Percentiles rank a stretch among this genome's conserved stretches.
Conservation (phyloP, 2,113 vertebrate genomes). For the Corynorhinus townsendii region DNA sequence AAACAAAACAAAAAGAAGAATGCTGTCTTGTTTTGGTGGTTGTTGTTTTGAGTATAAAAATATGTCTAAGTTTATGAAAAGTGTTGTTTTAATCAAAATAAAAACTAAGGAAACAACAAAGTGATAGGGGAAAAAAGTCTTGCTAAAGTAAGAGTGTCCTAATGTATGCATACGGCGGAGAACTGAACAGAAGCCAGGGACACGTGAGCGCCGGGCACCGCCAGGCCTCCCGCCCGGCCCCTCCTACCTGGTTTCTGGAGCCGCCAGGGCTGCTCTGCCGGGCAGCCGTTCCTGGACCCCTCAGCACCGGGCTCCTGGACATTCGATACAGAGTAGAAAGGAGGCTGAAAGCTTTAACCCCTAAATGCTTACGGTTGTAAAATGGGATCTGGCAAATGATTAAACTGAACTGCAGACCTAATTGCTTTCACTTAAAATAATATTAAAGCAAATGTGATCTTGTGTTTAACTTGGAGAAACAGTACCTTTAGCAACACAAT, state of each 20-base stretch:
- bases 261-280: not conserved
- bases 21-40: not conserved
- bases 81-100: not conserved
- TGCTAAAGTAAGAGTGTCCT: not conserved
- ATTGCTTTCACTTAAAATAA: constrained; percentile 72
- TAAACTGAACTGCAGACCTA: constrained; percentile 34
- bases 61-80: not conserved
- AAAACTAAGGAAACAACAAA: not conserved
- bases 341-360: constrained; percentile 1
- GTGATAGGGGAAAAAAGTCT: not conserved
- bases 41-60: not conserved
- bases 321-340: not conserved
- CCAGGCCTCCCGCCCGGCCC: not conserved
- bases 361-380: constrained; percentile 24
- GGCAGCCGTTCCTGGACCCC: not conserved
- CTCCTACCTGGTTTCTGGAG: not conserved
- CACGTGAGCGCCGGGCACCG: fast-evolving
- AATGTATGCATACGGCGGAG: too few relatives aligned
- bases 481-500: constrained; percentile 30
- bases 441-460: constrained; percentile 61
- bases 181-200: too few relatives aligned
- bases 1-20: too few relatives aligned
- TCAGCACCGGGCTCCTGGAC: not conserved
- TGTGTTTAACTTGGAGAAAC: constrained; percentile 71
- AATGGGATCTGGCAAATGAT: constrained; percentile 64